phyloP scores from a whole-genome alignment of 2,888 invertebrate genomes.

The Tetramorium bicarinatum region DNA sequence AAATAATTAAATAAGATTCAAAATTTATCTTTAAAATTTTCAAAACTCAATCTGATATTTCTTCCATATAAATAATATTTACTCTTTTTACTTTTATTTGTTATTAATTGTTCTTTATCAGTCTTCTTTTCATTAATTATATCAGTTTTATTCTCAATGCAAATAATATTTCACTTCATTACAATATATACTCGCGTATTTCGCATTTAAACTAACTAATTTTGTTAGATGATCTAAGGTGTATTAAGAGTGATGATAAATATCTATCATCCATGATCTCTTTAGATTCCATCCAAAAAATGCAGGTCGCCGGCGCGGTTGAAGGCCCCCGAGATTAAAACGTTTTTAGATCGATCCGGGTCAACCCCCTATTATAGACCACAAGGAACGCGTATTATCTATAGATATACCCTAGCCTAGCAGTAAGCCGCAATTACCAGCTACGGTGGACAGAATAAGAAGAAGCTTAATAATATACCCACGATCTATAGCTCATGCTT shows the following conservation, averaged over 20 bases:
- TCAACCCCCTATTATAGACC: slow-evolving; percentile 71
- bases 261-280: not conserved
- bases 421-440: slow-evolving; percentile 57
- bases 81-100: not conserved
- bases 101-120: not conserved
- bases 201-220: not conserved
- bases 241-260: not conserved
- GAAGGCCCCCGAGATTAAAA: slow-evolving; percentile 59
- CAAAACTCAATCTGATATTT: not conserved
- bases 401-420: slow-evolving; percentile 45
- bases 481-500: slow-evolving; percentile 36
- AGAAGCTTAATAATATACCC: slow-evolving; percentile 64
- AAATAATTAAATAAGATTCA: not conserved
- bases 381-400: slow-evolving; percentile 52
- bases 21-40: slow-evolving; percentile 20
- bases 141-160: not conserved
- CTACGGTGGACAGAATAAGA: slow-evolving; percentile 46
- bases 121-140: not conserved
- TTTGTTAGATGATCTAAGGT: not conserved
- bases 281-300: slow-evolving; percentile 18
- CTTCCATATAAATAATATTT: not conserved
- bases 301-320: slow-evolving; percentile 50
- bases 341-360: slow-evolving; percentile 73
- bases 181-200: not conserved
- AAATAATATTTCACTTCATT: not conserved